Percentiles rank a stretch among this genome's conserved stretches.
phyloP scores from a whole-genome alignment of 2,113 vertebrate species.

The Gobius niger region DNA sequence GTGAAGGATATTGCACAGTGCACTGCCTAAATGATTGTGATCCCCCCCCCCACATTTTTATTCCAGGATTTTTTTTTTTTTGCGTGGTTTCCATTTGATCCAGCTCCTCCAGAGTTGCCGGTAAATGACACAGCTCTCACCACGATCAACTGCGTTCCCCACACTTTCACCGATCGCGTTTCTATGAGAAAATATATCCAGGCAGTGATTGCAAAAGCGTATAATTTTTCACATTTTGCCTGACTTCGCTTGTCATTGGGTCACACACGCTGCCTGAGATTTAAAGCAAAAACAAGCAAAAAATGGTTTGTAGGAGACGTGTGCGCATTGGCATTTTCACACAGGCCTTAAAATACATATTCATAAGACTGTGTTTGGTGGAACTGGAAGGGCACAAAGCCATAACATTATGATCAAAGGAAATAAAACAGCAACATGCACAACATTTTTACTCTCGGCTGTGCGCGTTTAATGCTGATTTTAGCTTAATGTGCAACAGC shows the following conservation, averaged over 20 bases:
- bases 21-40: not conserved
- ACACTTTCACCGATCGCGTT: not conserved
- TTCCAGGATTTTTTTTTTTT: not conserved
- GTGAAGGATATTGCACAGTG: not conserved
- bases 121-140: not conserved
- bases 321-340: not conserved
- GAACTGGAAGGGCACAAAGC: not conserved
- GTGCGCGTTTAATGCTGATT: not conserved
- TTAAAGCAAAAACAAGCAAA: not conserved
- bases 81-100: slow-evolving; percentile 10
- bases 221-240: not conserved
- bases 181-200: not conserved
- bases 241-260: not conserved
- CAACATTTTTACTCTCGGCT: not conserved
- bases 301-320: not conserved
- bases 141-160: slow-evolving; percentile 2
- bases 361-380: not conserved
- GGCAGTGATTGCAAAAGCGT: not conserved
- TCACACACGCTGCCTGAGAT: not conserved
- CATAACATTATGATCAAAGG: not conserved
- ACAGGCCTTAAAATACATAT: not conserved
- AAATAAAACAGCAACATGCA: not conserved
- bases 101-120: slow-evolving; percentile 15
- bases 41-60: not conserved
- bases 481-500: not conserved